Evolutionary conservation across 2,888 invertebrate species (phyloP).

Genomic region (Synanthedon vespiformis): DNA sequence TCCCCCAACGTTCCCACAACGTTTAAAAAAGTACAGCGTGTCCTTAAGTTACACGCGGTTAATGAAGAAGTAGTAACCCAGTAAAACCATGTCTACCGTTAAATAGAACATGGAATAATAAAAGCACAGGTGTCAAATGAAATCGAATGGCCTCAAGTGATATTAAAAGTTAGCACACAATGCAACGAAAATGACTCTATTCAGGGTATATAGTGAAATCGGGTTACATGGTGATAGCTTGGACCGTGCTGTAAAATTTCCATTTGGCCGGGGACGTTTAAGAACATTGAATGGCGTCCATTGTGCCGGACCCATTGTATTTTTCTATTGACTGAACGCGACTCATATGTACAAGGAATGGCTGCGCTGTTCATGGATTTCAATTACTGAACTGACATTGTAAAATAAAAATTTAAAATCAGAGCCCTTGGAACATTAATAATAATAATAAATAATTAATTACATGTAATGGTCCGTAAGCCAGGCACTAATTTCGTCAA

Average conservation of each 20-base stretch:
- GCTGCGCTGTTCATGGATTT: conserved; percentile 34
- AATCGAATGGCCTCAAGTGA: conserved; percentile 3
- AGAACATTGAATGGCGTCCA: conserved; percentile 46
- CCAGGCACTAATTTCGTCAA: too few relatives aligned
- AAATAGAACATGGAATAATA: background rate
- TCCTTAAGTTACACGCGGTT: too few relatives aligned
- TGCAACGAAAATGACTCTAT: conserved; percentile 7
- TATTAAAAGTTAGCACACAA: conserved; percentile 5
- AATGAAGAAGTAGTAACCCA: too few relatives aligned
- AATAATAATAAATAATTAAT: too few relatives aligned
- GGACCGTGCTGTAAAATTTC: conserved; percentile 50
- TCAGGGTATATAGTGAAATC: conserved; percentile 23
- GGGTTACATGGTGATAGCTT: conserved; percentile 35
- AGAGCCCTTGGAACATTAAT: too few relatives aligned
- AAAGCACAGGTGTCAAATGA: background rate
- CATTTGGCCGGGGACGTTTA: conserved; percentile 56
- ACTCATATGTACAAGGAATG: conserved; percentile 37
- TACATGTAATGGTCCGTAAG: too few relatives aligned
- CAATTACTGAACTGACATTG: conserved; percentile 49
- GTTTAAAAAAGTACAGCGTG: too few relatives aligned
- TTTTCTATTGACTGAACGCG: conserved; percentile 53
- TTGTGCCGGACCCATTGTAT: conserved; percentile 55
- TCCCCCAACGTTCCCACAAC: too few relatives aligned
- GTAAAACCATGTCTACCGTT: background rate
- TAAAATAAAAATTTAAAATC: conserved; percentile 15